Evolutionary conservation across 2,888 invertebrate species (phyloP).

Genomic region (Andrena camellia): DNA sequence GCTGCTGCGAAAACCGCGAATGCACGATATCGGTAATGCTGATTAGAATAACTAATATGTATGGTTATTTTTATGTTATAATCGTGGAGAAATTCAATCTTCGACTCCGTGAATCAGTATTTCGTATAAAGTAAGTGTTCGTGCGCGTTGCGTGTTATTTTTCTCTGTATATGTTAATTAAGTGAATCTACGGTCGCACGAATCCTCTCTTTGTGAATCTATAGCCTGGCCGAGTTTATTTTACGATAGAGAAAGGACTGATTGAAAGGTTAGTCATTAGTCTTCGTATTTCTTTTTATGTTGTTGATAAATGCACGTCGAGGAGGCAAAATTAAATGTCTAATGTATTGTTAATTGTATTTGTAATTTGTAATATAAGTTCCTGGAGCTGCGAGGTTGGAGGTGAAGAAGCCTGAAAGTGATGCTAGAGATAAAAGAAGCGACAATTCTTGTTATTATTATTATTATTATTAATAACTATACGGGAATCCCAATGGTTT

Average conservation of each 20-base stretch:
- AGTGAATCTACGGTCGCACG: slow-evolving; percentile 2
- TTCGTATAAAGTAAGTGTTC: background rate
- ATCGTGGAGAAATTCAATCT: background rate
- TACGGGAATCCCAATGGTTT: no score
- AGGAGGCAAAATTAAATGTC: background rate
- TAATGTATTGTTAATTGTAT: no score
- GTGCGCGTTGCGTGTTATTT: background rate
- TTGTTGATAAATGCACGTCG: background rate
- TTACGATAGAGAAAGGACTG: background rate
- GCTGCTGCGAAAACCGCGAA: no score
- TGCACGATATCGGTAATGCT: no score
- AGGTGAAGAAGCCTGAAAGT: background rate
- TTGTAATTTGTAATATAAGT: no score
- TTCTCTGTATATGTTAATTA: background rate
- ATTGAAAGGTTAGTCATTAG: background rate
- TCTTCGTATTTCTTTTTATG: background rate
- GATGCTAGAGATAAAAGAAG: background rate
- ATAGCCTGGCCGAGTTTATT: background rate
- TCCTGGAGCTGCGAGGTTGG: background rate
- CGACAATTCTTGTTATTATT: no score
- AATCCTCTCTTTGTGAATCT: background rate
- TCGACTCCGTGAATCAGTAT: background rate
- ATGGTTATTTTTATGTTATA: background rate
- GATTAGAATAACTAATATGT: background rate
- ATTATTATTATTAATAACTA: no score